These are phyloP conservation scores for Brachyptera risi DNA, from an alignment of 2,888 invertebrate species.

Conservation along the genomic window DNA sequence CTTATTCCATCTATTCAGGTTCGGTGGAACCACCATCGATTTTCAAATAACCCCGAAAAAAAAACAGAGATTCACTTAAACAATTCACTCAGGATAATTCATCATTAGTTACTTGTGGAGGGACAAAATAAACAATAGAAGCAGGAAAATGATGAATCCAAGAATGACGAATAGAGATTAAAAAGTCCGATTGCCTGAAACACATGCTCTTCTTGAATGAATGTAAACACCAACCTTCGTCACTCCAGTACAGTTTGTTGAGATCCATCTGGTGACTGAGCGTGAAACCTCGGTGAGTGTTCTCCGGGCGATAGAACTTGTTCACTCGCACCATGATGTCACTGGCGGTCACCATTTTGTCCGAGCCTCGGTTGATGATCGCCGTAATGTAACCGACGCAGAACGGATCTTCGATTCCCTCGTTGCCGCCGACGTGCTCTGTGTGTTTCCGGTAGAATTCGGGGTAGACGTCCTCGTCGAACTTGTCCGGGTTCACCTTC, in stretches of 20 bases:
- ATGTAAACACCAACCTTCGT: constrained; percentile 61
- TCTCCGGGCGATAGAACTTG: constrained; percentile 71
- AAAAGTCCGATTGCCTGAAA: too few relatives aligned
- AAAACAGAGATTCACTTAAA: too few relatives aligned
- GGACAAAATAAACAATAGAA: too few relatives aligned
- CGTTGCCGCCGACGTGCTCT: constrained; percentile 63
- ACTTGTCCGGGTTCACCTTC: constrained; percentile 40
- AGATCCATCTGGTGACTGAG: constrained; percentile 60
- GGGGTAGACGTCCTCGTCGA: constrained; percentile 71
- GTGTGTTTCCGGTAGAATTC: constrained; percentile 75
- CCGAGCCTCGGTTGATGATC: constrained; percentile 54
- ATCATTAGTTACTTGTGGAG: too few relatives aligned
- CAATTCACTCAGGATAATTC: too few relatives aligned
- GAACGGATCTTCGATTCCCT: constrained; percentile 71
- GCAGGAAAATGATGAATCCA: too few relatives aligned
- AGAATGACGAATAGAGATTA: too few relatives aligned
- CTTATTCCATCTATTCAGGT: too few relatives aligned
- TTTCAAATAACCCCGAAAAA: too few relatives aligned
- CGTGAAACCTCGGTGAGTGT: constrained; percentile 58
- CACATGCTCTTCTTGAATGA: too few relatives aligned
- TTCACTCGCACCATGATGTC: constrained; percentile 63
- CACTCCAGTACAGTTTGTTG: constrained; percentile 72
- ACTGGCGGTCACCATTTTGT: constrained; percentile 51
- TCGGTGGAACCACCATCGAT: too few relatives aligned
- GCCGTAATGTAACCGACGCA: constrained; percentile 65